A percentile compares a stretch with the other conserved stretches of the same genome.
phyloP scores from a whole-genome alignment of 2,888 invertebrate species.

The Drosophila peninsularis region DNA sequence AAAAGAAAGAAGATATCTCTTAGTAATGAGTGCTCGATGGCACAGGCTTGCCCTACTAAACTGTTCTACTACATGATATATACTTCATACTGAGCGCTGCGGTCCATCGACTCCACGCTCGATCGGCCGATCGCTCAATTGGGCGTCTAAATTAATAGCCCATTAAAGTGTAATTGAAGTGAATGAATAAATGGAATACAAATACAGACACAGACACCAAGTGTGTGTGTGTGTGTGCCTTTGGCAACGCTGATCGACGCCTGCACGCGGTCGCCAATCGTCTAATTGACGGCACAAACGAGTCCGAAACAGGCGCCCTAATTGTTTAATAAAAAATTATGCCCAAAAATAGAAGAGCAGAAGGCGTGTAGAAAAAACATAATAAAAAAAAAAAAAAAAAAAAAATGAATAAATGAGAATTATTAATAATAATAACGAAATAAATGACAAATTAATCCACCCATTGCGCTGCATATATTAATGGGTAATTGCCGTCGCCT shows the following conservation, averaged over 20 bases:
- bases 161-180: conserved; percentile 64
- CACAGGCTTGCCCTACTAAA: too few species aligned
- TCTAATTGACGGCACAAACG: conserved; percentile 50
- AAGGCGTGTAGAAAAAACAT: conserved; percentile 45
- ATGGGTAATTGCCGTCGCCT: conserved; percentile 27
- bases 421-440: conserved; percentile 18
- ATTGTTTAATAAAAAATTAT: conserved; percentile 67
- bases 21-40: too few species aligned
- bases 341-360: conserved; percentile 53
- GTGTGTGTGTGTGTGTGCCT: not conserved
- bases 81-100: not conserved
- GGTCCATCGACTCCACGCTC: conserved; percentile 32
- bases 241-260: conserved; percentile 26
- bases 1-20: conserved; percentile 42
- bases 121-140: conserved; percentile 51
- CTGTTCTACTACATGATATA: too few species aligned
- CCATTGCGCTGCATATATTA: conserved; percentile 30
- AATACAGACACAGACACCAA: not conserved
- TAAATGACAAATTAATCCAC: conserved; percentile 24
- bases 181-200: conserved; percentile 52
- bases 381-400: conserved; percentile 15
- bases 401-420: not conserved
- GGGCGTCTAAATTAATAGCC: conserved; percentile 56
- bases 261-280: conserved; percentile 16
- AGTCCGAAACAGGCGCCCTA: conserved; percentile 36